Evolutionary conservation across 2,888 invertebrate species (phyloP).

Genomic region (Notodonta ziczac): DNA sequence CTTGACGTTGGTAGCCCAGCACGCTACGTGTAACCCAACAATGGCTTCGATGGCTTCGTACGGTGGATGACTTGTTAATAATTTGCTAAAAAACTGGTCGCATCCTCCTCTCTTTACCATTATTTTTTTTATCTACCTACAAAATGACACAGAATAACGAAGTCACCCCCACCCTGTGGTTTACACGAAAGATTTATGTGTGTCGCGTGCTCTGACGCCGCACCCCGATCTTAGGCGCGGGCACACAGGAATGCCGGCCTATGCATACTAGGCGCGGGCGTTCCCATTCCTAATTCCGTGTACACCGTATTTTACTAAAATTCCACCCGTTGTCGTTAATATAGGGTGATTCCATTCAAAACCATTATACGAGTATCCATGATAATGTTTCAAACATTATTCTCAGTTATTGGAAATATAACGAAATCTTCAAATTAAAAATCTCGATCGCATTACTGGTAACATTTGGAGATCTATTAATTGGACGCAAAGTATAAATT

Average conservation of each 20-base stretch:
- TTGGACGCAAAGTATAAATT: too few relatives aligned
- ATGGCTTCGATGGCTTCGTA: not conserved
- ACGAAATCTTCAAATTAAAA: too few relatives aligned
- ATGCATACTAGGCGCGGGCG: not conserved
- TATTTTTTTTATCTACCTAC: not conserved
- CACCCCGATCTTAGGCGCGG: constrained; percentile 27
- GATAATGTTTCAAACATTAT: too few relatives aligned
- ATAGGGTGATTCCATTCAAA: not conserved
- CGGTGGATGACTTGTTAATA: not conserved
- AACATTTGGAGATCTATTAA: too few relatives aligned
- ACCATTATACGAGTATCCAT: too few relatives aligned
- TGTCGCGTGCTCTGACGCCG: constrained; percentile 33
- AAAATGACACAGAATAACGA: not conserved
- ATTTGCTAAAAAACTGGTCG: not conserved
- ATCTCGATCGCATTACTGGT: too few relatives aligned
- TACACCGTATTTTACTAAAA: constrained; percentile 47
- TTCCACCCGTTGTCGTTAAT: constrained; percentile 28
- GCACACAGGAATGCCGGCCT: constrained; percentile 2
- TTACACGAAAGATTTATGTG: constrained; percentile 35
- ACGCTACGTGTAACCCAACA: not conserved
- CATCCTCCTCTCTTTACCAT: not conserved
- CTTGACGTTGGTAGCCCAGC: not conserved
- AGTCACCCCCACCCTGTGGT: constrained; percentile 11
- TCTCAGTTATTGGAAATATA: too few relatives aligned
- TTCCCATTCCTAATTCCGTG: constrained; percentile 30